Conservation (phyloP, 1,140 invertebrate genomes). For the Hypothenemus hampei region DNA sequence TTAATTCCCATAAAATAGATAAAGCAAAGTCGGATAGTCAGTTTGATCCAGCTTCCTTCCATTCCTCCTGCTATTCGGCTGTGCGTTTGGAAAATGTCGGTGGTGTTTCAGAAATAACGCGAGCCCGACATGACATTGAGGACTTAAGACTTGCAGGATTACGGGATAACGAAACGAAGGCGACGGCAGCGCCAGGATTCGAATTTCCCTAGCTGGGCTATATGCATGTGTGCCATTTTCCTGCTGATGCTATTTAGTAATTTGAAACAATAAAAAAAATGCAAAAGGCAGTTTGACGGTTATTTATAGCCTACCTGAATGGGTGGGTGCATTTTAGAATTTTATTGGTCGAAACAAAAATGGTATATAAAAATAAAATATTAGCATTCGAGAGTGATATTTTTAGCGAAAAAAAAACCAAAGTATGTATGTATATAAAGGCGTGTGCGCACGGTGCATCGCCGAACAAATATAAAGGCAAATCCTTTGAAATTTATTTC, state of each 20-base stretch:
- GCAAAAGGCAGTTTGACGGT: constrained; percentile 5
- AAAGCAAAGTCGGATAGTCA: constrained; percentile 6
- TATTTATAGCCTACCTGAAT: constrained; percentile 13
- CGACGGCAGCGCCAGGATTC: background rate
- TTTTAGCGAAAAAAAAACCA: too few relatives aligned
- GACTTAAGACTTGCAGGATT: constrained; percentile 3
- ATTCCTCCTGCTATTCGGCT: background rate
- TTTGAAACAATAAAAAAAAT: background rate
- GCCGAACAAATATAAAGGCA: constrained; percentile 28
- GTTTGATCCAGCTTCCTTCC: constrained; percentile 1
- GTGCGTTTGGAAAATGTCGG: background rate
- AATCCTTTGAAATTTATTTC: constrained; percentile 30
- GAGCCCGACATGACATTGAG: background rate
- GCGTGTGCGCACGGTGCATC: constrained; percentile 24
- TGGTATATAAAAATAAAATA: constrained; percentile 28
- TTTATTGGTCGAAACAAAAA: constrained; percentile 25
- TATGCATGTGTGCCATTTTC: background rate
- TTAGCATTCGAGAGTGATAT: constrained; percentile 29
- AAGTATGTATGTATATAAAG: too few relatives aligned
- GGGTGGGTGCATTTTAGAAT: constrained; percentile 7
- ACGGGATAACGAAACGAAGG: background rate
- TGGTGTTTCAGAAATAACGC: background rate
- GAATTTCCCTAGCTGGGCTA: background rate
- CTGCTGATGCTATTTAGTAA: too few relatives aligned
- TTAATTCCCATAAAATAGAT: constrained; percentile 2